Conservation (phyloP, 2,797 vertebrate species). For the Acanthopagrus latus region DNA sequence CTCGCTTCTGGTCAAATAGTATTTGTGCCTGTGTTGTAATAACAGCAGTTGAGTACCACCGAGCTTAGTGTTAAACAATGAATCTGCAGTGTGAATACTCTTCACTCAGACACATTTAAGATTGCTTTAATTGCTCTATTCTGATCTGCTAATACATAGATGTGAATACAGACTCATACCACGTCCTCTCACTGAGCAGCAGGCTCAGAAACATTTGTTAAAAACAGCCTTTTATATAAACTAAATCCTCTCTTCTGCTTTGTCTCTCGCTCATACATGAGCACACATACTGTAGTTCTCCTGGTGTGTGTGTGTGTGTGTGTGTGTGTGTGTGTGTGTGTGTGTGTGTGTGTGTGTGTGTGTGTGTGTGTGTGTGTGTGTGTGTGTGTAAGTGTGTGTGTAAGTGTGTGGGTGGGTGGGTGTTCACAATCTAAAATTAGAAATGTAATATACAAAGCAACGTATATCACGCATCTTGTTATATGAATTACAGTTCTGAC, state of each 20-base stretch:
- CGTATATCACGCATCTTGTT: not conserved
- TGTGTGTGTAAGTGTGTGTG: too few relatives aligned
- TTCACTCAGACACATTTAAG: constrained; percentile 17
- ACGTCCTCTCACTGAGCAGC: constrained; percentile 1
- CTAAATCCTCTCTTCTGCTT: not conserved
- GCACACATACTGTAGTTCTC: not conserved
- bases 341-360: not conserved
- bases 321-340: not conserved
- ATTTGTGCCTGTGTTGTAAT: constrained; percentile 37
- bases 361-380: too few relatives aligned
- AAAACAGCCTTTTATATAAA: constrained; percentile 8
- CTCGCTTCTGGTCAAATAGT: constrained; percentile 32
- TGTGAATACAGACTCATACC: constrained; percentile 20
- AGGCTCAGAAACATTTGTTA: not conserved
- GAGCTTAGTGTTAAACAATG: constrained; percentile 16
- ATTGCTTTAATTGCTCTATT: constrained; percentile 22
- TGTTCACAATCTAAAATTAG: not conserved
- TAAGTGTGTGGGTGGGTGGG: too few relatives aligned
- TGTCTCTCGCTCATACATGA: not conserved
- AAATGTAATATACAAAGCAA: not conserved
- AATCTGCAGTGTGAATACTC: constrained; percentile 31
- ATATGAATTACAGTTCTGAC: not conserved
- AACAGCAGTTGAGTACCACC: constrained; percentile 19
- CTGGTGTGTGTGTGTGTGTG: constrained; percentile 1
- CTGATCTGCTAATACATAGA: constrained; percentile 15